Conservation (phyloP, 2,113 vertebrate species). For the Cololabis saira region DNA sequence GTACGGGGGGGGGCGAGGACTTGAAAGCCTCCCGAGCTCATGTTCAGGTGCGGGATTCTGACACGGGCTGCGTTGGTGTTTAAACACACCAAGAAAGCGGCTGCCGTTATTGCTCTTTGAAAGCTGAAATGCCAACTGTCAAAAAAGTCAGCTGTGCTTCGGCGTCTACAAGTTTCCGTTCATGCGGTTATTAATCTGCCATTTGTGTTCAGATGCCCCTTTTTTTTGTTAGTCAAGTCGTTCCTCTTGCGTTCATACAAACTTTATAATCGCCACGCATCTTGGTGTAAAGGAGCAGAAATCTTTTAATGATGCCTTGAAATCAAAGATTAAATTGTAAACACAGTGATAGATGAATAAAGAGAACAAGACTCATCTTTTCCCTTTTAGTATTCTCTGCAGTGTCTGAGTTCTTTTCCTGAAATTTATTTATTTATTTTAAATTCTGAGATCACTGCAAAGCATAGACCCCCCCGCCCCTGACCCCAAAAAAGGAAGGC, state of each 20-base stretch:
- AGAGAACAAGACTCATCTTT: not conserved
- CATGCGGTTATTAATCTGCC: constrained; percentile 16
- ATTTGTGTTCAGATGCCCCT: constrained; percentile 24
- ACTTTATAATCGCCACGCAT: constrained; percentile 19
- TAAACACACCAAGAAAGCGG: constrained; percentile 28
- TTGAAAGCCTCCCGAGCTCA: constrained; percentile 32
- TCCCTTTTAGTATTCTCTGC: constrained; percentile 32
- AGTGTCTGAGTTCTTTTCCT: not conserved
- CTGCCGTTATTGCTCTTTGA: constrained; percentile 8
- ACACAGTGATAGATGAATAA: constrained; percentile 18
- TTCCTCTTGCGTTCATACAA: constrained; percentile 19
- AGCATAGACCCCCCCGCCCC: constrained; percentile 23
- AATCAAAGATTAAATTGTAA: constrained; percentile 18
- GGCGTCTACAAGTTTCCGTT: constrained; percentile 1
- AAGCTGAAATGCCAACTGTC: too few species aligned
- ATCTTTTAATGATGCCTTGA: constrained; percentile 16
- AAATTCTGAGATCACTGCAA: constrained; percentile 53
- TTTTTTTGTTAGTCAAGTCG: not conserved
- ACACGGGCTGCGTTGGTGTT: constrained; percentile 40
- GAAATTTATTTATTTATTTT: constrained; percentile 34
- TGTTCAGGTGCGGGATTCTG: constrained; percentile 37
- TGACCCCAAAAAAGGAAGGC: constrained; percentile 49
- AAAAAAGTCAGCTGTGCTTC: constrained; percentile 24
- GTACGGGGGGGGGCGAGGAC: constrained; percentile 25
- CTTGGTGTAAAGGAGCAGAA: constrained; percentile 1